Percentiles rank a stretch among this genome's conserved stretches.
Evolutionary conservation across 2,888 invertebrate species (phyloP).

Genomic region (Drosophila mettleri): DNA sequence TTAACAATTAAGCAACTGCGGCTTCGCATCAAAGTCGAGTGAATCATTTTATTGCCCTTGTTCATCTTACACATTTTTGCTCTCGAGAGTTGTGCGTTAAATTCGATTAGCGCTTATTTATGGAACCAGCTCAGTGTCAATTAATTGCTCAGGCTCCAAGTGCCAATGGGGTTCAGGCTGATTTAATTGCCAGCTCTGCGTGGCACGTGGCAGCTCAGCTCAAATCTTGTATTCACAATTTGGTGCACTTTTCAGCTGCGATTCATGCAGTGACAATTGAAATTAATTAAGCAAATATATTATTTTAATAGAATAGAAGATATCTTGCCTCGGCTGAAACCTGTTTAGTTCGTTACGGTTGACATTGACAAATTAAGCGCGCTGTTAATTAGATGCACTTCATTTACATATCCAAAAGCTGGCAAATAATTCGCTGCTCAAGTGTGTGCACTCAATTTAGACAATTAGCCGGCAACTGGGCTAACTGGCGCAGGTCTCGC

Average conservation of each 20-base stretch:
- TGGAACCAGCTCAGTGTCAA: conserved; percentile 72
- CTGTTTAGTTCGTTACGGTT: conserved; percentile 25
- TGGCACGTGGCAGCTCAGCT: conserved; percentile 23
- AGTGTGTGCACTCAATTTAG: conserved; percentile 60
- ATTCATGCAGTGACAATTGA: conserved; percentile 29
- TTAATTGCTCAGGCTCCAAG: conserved; percentile 55
- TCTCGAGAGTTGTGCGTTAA: conserved; percentile 35
- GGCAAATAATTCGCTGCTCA: conserved; percentile 18
- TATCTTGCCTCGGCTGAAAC: conserved; percentile 3
- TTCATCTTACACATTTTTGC: conserved; percentile 14
- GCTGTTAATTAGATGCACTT: conserved; percentile 69
- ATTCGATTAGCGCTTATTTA: conserved; percentile 66
- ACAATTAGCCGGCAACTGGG: conserved; percentile 54
- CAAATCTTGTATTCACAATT: conserved; percentile 47
- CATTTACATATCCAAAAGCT: conserved; percentile 39
- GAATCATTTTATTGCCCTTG: conserved; percentile 41
- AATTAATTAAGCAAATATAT: background rate
- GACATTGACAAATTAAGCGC: conserved; percentile 46
- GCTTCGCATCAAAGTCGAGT: conserved; percentile 46
- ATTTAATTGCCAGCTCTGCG: conserved; percentile 26
- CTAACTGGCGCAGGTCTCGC: conserved; percentile 45
- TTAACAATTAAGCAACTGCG: conserved; percentile 44
- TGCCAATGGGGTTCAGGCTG: conserved; percentile 51
- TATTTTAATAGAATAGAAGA: background rate
- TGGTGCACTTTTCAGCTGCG: conserved; percentile 43